A percentile compares a stretch with the other conserved stretches of the same genome.
Conservation (phyloP, 2,888 invertebrate genomes). For the Phyto melanocephala region DNA sequence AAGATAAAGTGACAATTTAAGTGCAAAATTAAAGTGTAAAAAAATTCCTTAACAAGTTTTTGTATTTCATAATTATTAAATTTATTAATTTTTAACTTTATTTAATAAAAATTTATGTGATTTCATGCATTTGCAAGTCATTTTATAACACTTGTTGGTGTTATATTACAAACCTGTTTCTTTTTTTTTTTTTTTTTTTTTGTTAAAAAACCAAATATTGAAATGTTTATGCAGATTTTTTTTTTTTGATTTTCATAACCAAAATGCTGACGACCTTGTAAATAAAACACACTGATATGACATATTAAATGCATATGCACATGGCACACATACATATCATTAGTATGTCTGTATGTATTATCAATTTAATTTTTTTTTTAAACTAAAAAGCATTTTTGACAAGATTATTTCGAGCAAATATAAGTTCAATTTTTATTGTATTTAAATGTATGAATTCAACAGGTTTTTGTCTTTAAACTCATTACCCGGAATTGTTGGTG, state of each 20-base stretch:
- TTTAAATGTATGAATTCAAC: slow-evolving; percentile 1
- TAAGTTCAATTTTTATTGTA: not conserved
- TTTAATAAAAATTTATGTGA: not conserved
- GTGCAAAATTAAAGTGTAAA: slow-evolving; percentile 3
- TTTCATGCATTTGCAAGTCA: not conserved
- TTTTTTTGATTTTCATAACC: not conserved
- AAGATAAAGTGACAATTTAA: slow-evolving; percentile 34
- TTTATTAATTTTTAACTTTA: not conserved
- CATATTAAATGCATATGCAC: slow-evolving; percentile 27
- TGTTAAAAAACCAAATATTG: slow-evolving; percentile 12
- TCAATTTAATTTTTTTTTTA: not conserved
- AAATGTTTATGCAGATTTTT: not conserved
- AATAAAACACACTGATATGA: slow-evolving; percentile 39
- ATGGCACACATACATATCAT: too few species aligned
- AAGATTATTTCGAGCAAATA: not conserved
- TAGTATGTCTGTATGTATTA: not conserved
- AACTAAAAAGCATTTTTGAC: not conserved
- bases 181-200: not conserved
- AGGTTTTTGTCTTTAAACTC: slow-evolving; percentile 4
- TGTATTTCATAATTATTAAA: not conserved
- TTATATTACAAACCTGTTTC: slow-evolving; percentile 18
- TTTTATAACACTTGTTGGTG: not conserved
- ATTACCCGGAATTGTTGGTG: slow-evolving; percentile 1
- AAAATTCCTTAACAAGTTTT: not conserved
- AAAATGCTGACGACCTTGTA: slow-evolving; percentile 60